phyloP scores from a whole-genome alignment of 2,797 vertebrate genomes.

The Gallinago stenura region DNA sequence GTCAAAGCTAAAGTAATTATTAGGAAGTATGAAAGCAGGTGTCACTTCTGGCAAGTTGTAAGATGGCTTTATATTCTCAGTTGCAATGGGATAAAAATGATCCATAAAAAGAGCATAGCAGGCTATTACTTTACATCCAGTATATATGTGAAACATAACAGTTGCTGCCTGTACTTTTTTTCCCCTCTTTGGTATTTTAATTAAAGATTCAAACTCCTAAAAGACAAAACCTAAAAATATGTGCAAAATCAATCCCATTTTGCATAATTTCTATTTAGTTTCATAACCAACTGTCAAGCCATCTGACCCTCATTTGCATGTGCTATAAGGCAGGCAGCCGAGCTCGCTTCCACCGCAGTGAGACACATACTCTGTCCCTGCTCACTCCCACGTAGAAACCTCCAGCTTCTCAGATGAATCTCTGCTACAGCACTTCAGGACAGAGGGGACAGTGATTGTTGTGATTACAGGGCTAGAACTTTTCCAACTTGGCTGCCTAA shows the following conservation, averaged over 20 bases:
- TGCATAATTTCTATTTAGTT: constrained; percentile 58
- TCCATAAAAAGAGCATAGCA: constrained; percentile 70
- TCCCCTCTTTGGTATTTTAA: constrained; percentile 52
- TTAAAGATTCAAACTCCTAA: constrained; percentile 63
- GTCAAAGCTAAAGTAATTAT: constrained; percentile 76
- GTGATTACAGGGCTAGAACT: not conserved
- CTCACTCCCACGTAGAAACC: not conserved
- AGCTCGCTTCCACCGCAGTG: not conserved
- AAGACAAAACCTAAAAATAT: constrained; percentile 66
- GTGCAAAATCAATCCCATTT: constrained; percentile 55
- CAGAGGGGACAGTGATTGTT: not conserved
- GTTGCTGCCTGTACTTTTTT: not conserved
- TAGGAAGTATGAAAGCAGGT: constrained; percentile 77
- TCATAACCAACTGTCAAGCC: constrained; percentile 56
- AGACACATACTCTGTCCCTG: not conserved
- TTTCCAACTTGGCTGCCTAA: not conserved
- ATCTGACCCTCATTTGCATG: constrained; percentile 60
- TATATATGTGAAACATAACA: constrained; percentile 45
- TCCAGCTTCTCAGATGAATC: not conserved
- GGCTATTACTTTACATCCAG: constrained; percentile 50
- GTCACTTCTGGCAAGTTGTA: constrained; percentile 68
- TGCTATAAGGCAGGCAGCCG: constrained; percentile 37
- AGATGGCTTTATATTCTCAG: constrained; percentile 66
- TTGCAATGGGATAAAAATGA: constrained; percentile 63
- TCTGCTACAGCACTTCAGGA: not conserved